A percentile compares a stretch with the other conserved stretches of the same genome.
Conservation (phyloP, 2,113 vertebrate species). For the Azemiops feae region DNA sequence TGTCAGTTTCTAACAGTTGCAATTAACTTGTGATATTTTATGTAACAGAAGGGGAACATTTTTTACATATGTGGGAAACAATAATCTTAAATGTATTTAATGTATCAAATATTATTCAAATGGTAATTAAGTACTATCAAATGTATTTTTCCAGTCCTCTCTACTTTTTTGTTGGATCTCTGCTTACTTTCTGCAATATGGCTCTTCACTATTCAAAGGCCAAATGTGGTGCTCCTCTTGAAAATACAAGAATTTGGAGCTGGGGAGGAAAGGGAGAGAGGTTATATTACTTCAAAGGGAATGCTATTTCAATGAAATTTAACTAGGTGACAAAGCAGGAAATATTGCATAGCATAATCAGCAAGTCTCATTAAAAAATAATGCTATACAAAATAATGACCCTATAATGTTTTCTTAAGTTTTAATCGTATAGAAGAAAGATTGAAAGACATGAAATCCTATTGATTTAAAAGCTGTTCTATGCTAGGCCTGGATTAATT, state of each 20-base stretch:
- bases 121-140: neutral
- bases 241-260: neutral
- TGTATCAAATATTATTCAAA: neutral
- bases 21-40: neutral
- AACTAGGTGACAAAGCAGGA: neutral
- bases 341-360: neutral
- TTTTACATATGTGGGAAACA: neutral
- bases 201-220: neutral
- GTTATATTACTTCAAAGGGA: neutral
- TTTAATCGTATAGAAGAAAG: constrained; percentile 25
- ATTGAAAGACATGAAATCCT: constrained; percentile 37
- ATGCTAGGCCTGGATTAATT: constrained; percentile 33
- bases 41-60: neutral
- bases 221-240: neutral
- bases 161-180: neutral
- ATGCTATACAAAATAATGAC: neutral
- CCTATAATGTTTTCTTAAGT: neutral
- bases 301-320: neutral
- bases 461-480: constrained; percentile 22
- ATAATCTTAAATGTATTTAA: neutral
- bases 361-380: neutral
- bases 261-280: neutral
- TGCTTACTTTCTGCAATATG: neutral
- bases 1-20: neutral
- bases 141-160: neutral